Percentiles rank a stretch among this genome's conserved stretches.
Evolutionary conservation across 2,888 invertebrate species (phyloP).

Genomic region (Melanostoma scalare): DNA sequence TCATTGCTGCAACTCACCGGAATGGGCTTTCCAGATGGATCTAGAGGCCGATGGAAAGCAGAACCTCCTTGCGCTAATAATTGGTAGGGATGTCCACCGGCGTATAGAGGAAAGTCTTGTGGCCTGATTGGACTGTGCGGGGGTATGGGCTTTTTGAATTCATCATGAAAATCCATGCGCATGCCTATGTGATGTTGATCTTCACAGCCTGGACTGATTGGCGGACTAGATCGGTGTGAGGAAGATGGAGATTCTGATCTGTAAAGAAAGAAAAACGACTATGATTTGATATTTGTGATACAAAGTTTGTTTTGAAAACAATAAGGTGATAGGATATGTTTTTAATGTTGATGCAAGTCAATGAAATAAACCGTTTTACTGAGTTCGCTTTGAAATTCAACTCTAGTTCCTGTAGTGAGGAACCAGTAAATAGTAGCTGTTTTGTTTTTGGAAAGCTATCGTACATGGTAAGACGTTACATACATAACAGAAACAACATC

Average conservation of each 20-base stretch:
- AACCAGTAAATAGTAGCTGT: too few relatives aligned
- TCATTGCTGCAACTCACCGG: conserved; percentile 78
- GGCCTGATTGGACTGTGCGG: conserved; percentile 81
- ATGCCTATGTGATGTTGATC: conserved; percentile 84
- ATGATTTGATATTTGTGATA: background rate
- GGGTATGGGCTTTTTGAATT: conserved; percentile 82
- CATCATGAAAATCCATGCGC: conserved; percentile 82
- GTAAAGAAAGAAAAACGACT: conserved; percentile 31
- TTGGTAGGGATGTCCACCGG: conserved; percentile 83
- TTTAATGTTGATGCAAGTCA: too few relatives aligned
- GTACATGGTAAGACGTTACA: too few relatives aligned
- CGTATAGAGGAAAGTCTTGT: conserved; percentile 81
- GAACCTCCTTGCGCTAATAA: conserved; percentile 82
- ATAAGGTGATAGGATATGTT: too few relatives aligned
- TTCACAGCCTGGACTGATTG: conserved; percentile 93
- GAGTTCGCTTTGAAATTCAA: too few relatives aligned
- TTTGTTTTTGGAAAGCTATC: too few relatives aligned
- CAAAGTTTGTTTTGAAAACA: too few relatives aligned
- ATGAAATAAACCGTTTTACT: too few relatives aligned
- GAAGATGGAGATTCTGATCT: conserved; percentile 83
- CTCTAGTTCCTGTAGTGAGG: too few relatives aligned
- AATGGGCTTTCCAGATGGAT: conserved; percentile 82
- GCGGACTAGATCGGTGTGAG: conserved; percentile 89
- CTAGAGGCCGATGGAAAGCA: conserved; percentile 84
- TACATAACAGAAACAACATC: too few relatives aligned